These are phyloP conservation scores for Bombycilla garrulus DNA, from an alignment of 2,113 vertebrate species.

Conservation along the genomic window DNA sequence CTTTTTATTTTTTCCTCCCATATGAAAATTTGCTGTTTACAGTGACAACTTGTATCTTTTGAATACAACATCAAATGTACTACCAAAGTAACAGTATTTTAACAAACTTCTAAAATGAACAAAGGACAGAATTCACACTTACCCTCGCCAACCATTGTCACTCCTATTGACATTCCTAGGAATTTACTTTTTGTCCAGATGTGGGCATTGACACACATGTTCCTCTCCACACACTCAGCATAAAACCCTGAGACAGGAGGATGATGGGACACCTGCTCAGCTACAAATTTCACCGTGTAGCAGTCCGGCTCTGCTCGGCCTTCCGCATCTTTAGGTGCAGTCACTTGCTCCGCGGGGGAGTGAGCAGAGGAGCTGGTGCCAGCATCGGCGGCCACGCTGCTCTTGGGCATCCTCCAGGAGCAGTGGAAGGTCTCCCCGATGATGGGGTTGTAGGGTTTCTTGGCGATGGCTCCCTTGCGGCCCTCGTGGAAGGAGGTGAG, in stretches of 20 bases:
- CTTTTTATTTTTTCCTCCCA: not conserved
- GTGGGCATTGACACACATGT: slow-evolving; percentile 93
- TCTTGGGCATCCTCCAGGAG: slow-evolving; percentile 87
- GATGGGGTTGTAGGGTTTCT: slow-evolving; percentile 99
- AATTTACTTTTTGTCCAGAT: slow-evolving; percentile 99
- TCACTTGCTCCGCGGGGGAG: slow-evolving; percentile 27
- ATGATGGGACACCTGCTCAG: slow-evolving; percentile 97
- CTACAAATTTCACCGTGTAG: slow-evolving; percentile 90
- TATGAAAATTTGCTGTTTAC: not conserved
- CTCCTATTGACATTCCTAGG: slow-evolving; percentile 98
- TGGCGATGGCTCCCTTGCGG: slow-evolving; percentile 95
- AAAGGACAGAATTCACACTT: slow-evolving; percentile 21
- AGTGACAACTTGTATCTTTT: not conserved
- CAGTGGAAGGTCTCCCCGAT: slow-evolving; percentile 98
- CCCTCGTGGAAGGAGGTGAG: slow-evolving; percentile 98
- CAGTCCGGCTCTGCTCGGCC: slow-evolving; percentile 66
- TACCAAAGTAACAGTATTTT: not conserved
- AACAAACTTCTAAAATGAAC: not conserved
- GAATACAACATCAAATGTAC: not conserved
- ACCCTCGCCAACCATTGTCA: slow-evolving; percentile 98
- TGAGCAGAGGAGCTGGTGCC: slow-evolving; percentile 22
- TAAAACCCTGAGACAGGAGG: slow-evolving; percentile 98
- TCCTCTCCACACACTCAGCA: slow-evolving; percentile 90
- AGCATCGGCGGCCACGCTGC: not conserved
- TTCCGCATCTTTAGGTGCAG: slow-evolving; percentile 45